phyloP scores from a whole-genome alignment of 1,140 invertebrate species.

The Aphaenogaster ashmeadi region DNA sequence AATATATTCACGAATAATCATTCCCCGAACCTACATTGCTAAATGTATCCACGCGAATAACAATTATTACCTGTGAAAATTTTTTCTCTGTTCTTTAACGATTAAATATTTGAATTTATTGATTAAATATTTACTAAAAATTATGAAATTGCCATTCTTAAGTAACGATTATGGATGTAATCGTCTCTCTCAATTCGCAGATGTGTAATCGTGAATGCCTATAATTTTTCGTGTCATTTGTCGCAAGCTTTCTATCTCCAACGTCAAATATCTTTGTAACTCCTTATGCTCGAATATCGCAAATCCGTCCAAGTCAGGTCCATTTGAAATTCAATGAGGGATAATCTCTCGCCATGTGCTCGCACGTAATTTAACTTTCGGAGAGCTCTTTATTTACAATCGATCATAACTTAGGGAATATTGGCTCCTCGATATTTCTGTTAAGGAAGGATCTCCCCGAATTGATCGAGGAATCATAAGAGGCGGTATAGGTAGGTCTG shows the following conservation, averaged over 20 bases:
- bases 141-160: background rate
- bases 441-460: background rate
- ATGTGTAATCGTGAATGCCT: background rate
- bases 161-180: background rate
- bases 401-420: background rate
- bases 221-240: background rate
- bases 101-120: slow-evolving; percentile 18
- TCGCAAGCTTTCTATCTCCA: background rate
- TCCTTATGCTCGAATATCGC: slow-evolving; percentile 18
- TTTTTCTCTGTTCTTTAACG: background rate
- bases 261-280: background rate
- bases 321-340: slow-evolving; percentile 18
- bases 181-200: background rate
- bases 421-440: slow-evolving; percentile 5
- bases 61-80: background rate
- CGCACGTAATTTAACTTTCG: slow-evolving; percentile 9
- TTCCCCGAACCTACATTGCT: background rate
- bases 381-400: slow-evolving; percentile 19
- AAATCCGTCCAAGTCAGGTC: background rate
- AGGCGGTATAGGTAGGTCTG: background rate
- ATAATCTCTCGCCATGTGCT: background rate
- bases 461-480: background rate
- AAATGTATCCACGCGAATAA: background rate
- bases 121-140: background rate
- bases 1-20: slow-evolving; percentile 5